Base-by-base conservation (phyloP, 2,888 invertebrate genomes). In the Papilio demoleus region DNA sequence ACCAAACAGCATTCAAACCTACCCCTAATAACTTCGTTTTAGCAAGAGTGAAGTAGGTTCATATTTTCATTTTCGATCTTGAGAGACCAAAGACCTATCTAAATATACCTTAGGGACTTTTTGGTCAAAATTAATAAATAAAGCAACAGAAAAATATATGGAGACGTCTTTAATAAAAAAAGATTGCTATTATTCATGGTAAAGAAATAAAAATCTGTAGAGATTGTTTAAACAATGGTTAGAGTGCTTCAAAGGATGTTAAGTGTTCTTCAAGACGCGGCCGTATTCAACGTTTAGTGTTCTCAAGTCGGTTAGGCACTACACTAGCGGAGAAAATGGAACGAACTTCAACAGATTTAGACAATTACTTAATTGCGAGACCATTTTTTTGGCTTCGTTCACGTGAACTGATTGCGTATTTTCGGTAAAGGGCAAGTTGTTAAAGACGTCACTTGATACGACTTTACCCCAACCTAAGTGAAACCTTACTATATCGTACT, bases 341-440 rank as follows among this genome's bases (percentile, higher is more conserved):
- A 24, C 12, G 12, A 50, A 50, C 5, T 47, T 12, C 50, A 24
- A 50, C 50, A 50, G 22, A 24, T 27, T 53, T 24, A 27, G n/a
- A 24, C 14, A 27, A 27, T 27, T 27, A 27, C 14, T 53, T 27
- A 53, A 53, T 27, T 27, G n/a, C 27, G 2, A 12, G 1, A n/a
- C n/a, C 14, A 53, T 27, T 53, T n/a, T n/a, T 53, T 53, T 27
- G 53, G 53, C 27, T 53, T 53, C 53, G 27, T 53, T 53, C 53
- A 53, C 14, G 53, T 22, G 22, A 50, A 50, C 24, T 19, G 42
- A 45, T 45, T 50, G 50, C 12, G 50, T 50, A 50, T 50, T 50
- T 47, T 47, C 3, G 5, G 24, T 22, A 24, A 24, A 50, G 22
- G 24, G 22, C 24, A 50, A 50, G 24, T 50, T 6, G 5, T 50